A percentile compares a stretch with the other conserved stretches of the same genome.
These are phyloP conservation scores for Catamblyrhynchus diadema DNA, from an alignment of 2,797 vertebrate genomes.

Conservation along the genomic window DNA sequence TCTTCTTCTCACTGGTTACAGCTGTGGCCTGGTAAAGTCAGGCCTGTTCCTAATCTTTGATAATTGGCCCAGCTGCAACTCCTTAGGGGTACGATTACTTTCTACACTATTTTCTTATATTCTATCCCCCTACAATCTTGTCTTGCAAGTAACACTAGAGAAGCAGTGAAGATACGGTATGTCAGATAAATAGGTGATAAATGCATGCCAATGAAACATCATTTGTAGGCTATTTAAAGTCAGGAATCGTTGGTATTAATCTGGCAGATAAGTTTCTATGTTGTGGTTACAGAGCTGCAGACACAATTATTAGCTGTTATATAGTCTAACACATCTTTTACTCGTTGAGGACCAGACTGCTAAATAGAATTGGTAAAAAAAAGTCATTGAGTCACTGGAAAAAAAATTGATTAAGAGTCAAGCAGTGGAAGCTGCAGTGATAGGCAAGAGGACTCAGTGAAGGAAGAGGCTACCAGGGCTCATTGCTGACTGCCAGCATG, in stretches of 20 bases:
- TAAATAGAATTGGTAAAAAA: neutral
- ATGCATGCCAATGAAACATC: neutral
- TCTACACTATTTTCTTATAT: too few species aligned
- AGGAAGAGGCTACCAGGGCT: neutral
- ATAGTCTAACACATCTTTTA: neutral
- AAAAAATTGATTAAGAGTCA: neutral
- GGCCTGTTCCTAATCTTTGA: too few species aligned
- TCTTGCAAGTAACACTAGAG: neutral
- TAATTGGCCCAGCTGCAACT: too few species aligned
- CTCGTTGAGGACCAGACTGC: neutral
- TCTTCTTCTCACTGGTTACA: too few species aligned
- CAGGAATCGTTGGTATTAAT: neutral
- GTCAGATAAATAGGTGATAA: neutral
- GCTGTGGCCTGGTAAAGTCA: too few species aligned
- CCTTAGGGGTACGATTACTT: too few species aligned
- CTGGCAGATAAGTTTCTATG: neutral
- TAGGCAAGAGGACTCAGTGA: neutral
- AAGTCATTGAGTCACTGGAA: neutral
- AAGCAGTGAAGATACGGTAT: neutral
- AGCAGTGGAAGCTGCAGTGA: neutral
- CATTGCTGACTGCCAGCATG: fast-evolving
- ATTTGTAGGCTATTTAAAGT: neutral
- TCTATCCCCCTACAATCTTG: neutral
- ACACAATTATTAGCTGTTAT: neutral
- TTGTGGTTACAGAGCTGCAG: neutral